Evolutionary conservation across 2,888 invertebrate species (phyloP).

Genomic region (Campoletis raptor): DNA sequence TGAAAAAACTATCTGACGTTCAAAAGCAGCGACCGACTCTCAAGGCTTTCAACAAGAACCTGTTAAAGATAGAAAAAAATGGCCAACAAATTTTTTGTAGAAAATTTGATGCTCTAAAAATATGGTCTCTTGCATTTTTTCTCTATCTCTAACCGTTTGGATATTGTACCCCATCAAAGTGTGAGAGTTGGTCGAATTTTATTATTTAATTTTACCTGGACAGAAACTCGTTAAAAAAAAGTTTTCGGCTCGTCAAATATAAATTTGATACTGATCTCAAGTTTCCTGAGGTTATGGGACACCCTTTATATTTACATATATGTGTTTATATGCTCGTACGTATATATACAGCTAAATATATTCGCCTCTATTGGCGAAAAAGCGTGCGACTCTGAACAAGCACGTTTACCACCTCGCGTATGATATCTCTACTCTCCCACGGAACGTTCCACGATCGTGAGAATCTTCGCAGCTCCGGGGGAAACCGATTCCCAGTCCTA

Average conservation of each 20-base stretch:
- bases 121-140: not conserved
- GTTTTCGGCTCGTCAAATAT: not conserved
- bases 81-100: not conserved
- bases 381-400: constrained; percentile 13
- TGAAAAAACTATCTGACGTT: not conserved
- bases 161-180: not conserved
- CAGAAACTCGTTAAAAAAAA: not conserved
- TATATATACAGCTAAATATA: constrained; percentile 22
- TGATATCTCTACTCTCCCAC: constrained; percentile 60
- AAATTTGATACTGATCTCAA: not conserved
- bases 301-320: constrained; percentile 6
- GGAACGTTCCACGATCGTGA: constrained; percentile 76
- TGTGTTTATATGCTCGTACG: not conserved
- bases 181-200: not conserved
- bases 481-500: constrained; percentile 83
- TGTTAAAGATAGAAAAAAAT: not conserved
- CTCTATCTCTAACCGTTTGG: not conserved
- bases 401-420: constrained; percentile 24
- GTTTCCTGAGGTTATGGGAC: not conserved
- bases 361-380: constrained; percentile 31
- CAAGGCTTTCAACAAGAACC: not conserved
- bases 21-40: not conserved
- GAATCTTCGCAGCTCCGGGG: constrained; percentile 81
- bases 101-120: not conserved
- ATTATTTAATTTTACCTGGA: not conserved